These are phyloP conservation scores for Diloba caeruleocephala DNA, from an alignment of 2,888 invertebrate species.

Conservation along the genomic window DNA sequence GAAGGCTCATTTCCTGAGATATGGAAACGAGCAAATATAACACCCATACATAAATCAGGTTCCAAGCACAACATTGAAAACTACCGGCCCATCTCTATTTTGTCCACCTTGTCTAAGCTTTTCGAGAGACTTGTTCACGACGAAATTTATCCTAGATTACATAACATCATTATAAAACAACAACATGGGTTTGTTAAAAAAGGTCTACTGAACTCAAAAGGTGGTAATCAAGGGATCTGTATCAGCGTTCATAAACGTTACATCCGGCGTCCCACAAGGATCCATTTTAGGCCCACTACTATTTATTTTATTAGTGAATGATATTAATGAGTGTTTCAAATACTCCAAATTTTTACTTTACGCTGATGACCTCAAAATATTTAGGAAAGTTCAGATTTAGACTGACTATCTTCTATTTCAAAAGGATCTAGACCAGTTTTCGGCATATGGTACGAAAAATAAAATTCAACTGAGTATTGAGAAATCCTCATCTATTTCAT, in stretches of 20 bases:
- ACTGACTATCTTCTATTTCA: neutral
- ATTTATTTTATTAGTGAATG: neutral
- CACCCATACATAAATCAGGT: constrained; percentile 13
- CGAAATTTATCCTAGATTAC: neutral
- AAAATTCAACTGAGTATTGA: neutral
- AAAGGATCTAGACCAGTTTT: neutral
- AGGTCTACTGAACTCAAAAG: neutral
- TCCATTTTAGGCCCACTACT: neutral
- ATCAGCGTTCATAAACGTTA: neutral
- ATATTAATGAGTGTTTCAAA: neutral
- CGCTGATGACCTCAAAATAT: constrained; percentile 1
- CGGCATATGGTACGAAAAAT: neutral
- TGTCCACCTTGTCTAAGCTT: too few species aligned
- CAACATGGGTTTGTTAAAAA: neutral
- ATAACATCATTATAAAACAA: neutral
- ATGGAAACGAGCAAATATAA: constrained; percentile 9
- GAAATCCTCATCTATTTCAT: neutral
- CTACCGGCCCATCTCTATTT: too few species aligned
- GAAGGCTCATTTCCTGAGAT: neutral
- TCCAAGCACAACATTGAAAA: neutral
- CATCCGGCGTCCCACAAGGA: neutral
- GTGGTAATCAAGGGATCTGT: neutral
- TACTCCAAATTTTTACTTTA: neutral
- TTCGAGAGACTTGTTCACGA: neutral
- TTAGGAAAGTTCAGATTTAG: neutral